A percentile compares a stretch with the other conserved stretches of the same genome.
phyloP scores from a whole-genome alignment of 1,140 invertebrate species.

The Bombus balteatus region DNA sequence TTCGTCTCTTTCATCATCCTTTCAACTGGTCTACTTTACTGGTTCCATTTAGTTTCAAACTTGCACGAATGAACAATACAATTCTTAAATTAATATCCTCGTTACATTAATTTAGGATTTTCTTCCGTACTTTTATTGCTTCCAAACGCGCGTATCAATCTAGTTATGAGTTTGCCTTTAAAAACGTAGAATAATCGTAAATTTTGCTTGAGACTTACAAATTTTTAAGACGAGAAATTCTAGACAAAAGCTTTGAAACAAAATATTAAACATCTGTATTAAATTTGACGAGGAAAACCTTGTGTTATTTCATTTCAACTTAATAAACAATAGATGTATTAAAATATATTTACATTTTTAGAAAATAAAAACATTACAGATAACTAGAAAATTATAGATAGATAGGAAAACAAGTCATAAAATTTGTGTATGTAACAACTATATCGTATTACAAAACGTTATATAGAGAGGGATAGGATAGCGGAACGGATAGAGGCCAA shows the following conservation, averaged over 20 bases:
- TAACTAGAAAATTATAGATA: too few relatives aligned
- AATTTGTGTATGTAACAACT: fast-evolving
- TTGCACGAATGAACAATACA: too few relatives aligned
- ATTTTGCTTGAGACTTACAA: neutral
- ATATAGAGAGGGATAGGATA: fast-evolving
- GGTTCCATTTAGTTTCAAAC: too few relatives aligned
- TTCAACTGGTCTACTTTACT: neutral
- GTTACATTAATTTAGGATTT: too few relatives aligned
- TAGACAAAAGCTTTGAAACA: too few relatives aligned
- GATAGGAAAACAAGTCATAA: neutral
- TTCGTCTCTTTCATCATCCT: neutral
- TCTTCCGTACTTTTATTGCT: too few relatives aligned
- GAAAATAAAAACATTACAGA: too few relatives aligned
- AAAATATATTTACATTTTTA: too few relatives aligned
- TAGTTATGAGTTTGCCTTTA: neutral
- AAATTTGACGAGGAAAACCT: neutral
- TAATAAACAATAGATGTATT: too few relatives aligned
- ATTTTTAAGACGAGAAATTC: too few relatives aligned
- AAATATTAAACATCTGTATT: neutral
- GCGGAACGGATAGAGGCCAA: neutral
- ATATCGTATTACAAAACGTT: fast-evolving
- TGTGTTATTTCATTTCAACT: neutral
- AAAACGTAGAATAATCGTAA: neutral
- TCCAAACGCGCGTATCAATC: too few relatives aligned
- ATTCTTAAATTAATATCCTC: too few relatives aligned